Conservation (phyloP, 1,140 invertebrate species). For the Eurosta solidaginis region DNA sequence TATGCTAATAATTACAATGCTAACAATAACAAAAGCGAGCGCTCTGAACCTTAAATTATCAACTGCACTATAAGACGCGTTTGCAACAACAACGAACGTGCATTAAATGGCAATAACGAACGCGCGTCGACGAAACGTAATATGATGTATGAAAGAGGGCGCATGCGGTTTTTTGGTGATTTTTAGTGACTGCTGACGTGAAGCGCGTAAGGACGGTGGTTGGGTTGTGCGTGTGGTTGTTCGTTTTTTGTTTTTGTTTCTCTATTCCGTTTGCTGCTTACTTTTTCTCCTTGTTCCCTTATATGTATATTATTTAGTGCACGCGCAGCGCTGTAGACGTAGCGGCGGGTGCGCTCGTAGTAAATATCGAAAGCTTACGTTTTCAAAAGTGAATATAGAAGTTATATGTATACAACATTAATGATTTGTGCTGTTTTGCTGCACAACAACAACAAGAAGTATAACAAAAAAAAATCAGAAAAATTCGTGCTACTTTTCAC, state of each 20-base stretch:
- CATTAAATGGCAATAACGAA: background rate
- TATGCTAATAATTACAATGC: background rate
- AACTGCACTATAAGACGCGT: background rate
- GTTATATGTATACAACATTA: too few species aligned
- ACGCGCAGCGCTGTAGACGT: background rate
- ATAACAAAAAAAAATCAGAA: background rate
- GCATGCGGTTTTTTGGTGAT: too few species aligned
- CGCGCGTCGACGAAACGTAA: too few species aligned
- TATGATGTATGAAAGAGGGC: too few species aligned
- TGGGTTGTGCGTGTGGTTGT: background rate
- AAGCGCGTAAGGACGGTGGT: background rate
- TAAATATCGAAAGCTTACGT: background rate
- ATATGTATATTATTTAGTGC: too few species aligned
- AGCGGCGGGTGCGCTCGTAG: background rate
- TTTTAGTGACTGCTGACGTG: background rate
- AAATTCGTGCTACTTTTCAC: background rate
- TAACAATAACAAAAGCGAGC: too few species aligned
- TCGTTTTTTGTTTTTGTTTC: background rate
- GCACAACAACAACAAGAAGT: background rate
- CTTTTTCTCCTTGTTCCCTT: too few species aligned
- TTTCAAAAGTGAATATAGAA: slow-evolving; percentile 7
- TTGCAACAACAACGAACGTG: background rate
- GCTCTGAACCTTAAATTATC: background rate
- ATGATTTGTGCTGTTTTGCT: background rate
- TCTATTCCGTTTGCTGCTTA: too few species aligned